phyloP scores from a whole-genome alignment of 92 coral and sea anemone genomes.

The Porites cylindrica region DNA sequence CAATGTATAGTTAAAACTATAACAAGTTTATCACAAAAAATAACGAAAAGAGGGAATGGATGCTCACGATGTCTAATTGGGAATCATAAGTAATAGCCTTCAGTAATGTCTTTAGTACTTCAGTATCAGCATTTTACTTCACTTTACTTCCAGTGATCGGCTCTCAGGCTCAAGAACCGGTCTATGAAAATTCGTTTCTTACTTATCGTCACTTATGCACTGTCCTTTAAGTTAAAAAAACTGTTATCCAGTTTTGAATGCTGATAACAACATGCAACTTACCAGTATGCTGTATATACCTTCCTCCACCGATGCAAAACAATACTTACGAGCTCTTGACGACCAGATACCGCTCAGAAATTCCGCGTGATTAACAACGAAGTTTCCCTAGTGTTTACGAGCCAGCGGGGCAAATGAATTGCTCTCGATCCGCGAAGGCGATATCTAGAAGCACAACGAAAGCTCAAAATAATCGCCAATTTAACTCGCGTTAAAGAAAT shows the following conservation, averaged over 20 bases:
- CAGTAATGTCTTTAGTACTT: too few relatives aligned
- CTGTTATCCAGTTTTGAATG: not conserved
- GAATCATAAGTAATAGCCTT: too few relatives aligned
- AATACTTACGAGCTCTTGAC: not conserved
- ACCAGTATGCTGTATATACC: not conserved
- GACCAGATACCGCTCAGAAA: not conserved
- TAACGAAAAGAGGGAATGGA: too few relatives aligned
- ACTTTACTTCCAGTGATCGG: too few relatives aligned
- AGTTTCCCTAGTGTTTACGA: not conserved
- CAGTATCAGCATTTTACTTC: too few relatives aligned
- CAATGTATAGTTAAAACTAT: too few relatives aligned
- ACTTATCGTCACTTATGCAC: too few relatives aligned
- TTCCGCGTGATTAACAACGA: not conserved
- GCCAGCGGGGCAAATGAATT: not conserved
- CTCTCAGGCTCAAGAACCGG: too few relatives aligned
- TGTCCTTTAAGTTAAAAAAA: too few relatives aligned
- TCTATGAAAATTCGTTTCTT: too few relatives aligned
- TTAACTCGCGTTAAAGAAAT: not conserved
- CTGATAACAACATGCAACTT: not conserved
- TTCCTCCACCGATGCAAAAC: not conserved
- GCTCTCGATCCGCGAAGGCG: not conserved
- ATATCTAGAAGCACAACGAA: not conserved
- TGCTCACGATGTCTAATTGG: too few relatives aligned
- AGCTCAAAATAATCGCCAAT: constrained; percentile 2
- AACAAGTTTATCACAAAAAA: too few relatives aligned